These are phyloP conservation scores for Drosophila eugracilis DNA, from an alignment of 1,140 invertebrate species.

Conservation along the genomic window DNA sequence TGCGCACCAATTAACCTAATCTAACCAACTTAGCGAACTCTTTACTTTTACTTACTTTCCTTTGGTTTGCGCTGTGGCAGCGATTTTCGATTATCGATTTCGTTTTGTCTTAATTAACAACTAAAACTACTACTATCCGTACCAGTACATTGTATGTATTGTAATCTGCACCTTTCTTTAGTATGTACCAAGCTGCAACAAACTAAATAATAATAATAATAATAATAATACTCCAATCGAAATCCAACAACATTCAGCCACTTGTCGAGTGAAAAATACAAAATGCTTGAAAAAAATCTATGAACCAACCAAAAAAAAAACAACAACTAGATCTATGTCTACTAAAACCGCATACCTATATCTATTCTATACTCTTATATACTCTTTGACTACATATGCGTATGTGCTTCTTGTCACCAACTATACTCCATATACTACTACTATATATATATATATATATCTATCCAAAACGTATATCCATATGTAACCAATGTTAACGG, in stretches of 20 bases:
- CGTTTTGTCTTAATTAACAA: conserved; percentile 44
- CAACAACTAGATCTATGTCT: conserved; percentile 78
- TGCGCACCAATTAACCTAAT: conserved; percentile 54
- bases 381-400: conserved; percentile 77
- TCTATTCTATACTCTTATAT: conserved; percentile 62
- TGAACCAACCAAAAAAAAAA: conserved; percentile 66
- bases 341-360: conserved; percentile 70
- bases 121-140: conserved; percentile 46
- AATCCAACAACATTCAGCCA: conserved; percentile 60
- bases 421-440: conserved; percentile 67
- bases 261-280: conserved; percentile 61
- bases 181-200: conserved; percentile 76
- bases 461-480: conserved; percentile 45
- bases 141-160: conserved; percentile 59
- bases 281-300: conserved; percentile 73
- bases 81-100: conserved; percentile 46
- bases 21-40: conserved; percentile 43
- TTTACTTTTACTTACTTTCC: conserved; percentile 53
- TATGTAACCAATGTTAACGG: conserved; percentile 69
- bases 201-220: conserved; percentile 47
- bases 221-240: conserved; percentile 48
- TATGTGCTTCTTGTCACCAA: conserved; percentile 82
- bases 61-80: conserved; percentile 48
- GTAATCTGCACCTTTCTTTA: conserved; percentile 80
- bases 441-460: conserved; percentile 44